Percentiles rank a stretch among this genome's conserved stretches.
These are phyloP conservation scores for Ormyrus pomaceus DNA, from an alignment of 2,888 invertebrate species.

Conservation along the genomic window DNA sequence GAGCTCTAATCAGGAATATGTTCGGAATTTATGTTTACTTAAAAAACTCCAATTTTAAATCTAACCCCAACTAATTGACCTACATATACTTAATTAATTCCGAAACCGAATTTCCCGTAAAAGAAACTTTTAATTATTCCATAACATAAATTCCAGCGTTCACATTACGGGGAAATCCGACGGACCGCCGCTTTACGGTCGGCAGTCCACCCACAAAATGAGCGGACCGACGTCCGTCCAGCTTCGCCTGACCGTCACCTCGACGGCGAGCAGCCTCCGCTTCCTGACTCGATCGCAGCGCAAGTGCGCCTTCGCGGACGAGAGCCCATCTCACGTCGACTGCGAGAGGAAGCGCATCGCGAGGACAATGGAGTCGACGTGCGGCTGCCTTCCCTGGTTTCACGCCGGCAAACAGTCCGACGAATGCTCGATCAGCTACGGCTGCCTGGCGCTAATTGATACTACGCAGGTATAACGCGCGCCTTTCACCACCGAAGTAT, in stretches of 20 bases:
- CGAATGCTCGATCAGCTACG: constrained; percentile 56
- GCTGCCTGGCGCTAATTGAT: no score
- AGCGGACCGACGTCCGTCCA: constrained; percentile 36
- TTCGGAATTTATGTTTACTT: no score
- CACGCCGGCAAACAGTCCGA: constrained; percentile 8
- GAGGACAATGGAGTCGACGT: constrained; percentile 49
- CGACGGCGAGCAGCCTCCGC: constrained; percentile 36
- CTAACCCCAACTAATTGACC: no score
- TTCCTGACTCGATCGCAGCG: constrained; percentile 79
- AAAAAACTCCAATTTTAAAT: no score
- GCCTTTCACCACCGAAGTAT: no score
- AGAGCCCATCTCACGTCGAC: constrained; percentile 70
- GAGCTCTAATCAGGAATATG: no score
- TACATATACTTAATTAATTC: no score
- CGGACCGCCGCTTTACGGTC: constrained; percentile 25
- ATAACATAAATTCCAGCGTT: constrained; percentile 35
- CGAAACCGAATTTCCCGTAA: no score
- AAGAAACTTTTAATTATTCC: no score
- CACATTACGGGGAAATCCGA: constrained; percentile 42
- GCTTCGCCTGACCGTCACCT: constrained; percentile 37
- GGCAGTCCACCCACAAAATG: constrained; percentile 34
- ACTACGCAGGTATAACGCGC: no score
- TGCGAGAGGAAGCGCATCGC: constrained; percentile 59
- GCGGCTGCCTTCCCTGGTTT: constrained; percentile 67
- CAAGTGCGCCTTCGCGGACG: constrained; percentile 84